These are phyloP conservation scores for Oncorhynchus kisutch DNA, from an alignment of 2,113 vertebrate genomes.

Conservation along the genomic window DNA sequence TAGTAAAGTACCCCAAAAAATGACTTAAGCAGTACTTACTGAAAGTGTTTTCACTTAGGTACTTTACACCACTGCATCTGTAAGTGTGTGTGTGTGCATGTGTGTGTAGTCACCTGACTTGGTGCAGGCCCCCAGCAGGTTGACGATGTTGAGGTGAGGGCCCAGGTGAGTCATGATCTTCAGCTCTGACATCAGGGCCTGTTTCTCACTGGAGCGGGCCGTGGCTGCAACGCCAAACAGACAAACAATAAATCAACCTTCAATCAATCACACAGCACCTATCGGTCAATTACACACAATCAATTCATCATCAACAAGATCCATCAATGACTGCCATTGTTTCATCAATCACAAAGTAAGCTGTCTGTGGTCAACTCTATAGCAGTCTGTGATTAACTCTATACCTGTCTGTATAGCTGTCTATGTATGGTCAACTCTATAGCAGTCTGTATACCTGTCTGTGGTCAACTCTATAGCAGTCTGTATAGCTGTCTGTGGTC, in stretches of 20 bases:
- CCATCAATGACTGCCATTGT: background rate
- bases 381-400: too few species aligned
- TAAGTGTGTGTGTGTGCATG: background rate
- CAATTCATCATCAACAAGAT: background rate
- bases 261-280: background rate
- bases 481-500: too few species aligned
- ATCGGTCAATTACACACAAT: background rate
- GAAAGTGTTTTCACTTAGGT: too few species aligned
- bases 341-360: background rate
- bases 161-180: slow-evolving; percentile 99
- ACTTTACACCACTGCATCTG: background rate
- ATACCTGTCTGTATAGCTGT: too few species aligned
- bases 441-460: too few species aligned
- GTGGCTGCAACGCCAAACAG: slow-evolving; percentile 77
- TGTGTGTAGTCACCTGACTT: slow-evolving; percentile 84
- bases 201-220: slow-evolving; percentile 96
- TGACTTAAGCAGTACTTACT: too few species aligned
- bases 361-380: background rate
- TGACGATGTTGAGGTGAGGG: slow-evolving; percentile 96
- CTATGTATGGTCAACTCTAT: too few species aligned
- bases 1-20: too few species aligned
- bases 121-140: slow-evolving; percentile 94
- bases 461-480: too few species aligned
- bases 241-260: background rate
- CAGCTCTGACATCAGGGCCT: slow-evolving; percentile 98